These are phyloP conservation scores for Chrysochloris asiatica DNA, from an alignment of 2,113 vertebrate genomes.

Conservation along the genomic window DNA sequence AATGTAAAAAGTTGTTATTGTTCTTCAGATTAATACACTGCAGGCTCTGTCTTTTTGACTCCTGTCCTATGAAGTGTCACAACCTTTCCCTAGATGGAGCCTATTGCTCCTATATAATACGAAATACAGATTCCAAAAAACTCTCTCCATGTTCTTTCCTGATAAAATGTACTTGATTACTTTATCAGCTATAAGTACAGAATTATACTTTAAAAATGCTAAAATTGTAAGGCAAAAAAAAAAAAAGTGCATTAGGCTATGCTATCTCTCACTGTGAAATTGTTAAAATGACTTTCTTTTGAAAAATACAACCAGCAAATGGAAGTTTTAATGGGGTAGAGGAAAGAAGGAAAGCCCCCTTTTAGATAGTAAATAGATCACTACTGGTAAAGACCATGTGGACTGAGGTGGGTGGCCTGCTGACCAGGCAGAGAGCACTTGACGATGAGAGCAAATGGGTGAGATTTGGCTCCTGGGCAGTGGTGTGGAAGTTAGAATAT, in stretches of 20 bases:
- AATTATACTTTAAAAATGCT: conserved; percentile 1
- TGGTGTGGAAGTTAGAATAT: accelerated
- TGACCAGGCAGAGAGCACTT: neutral
- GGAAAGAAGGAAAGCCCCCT: neutral
- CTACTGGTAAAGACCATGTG: neutral
- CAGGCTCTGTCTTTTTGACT: neutral
- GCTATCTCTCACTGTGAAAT: conserved; percentile 38
- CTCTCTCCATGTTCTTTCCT: neutral
- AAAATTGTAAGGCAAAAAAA: neutral
- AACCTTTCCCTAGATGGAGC: neutral
- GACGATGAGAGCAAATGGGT: neutral
- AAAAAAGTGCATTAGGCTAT: conserved; percentile 41
- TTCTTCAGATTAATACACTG: neutral
- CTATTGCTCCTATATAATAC: neutral
- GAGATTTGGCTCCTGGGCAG: neutral
- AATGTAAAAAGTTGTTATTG: neutral
- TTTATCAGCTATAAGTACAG: conserved; percentile 32
- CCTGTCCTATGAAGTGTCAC: neutral
- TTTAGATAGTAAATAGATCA: conserved; percentile 5
- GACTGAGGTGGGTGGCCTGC: neutral
- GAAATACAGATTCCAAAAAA: neutral
- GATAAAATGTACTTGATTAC: neutral
- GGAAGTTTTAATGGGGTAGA: conserved; percentile 11
- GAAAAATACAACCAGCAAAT: conserved; percentile 50
- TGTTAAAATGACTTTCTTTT: conserved; percentile 60